Percentiles rank a stretch among this genome's conserved stretches.
Conservation (phyloP, 2,888 invertebrate species). For the Muscina levida region DNA sequence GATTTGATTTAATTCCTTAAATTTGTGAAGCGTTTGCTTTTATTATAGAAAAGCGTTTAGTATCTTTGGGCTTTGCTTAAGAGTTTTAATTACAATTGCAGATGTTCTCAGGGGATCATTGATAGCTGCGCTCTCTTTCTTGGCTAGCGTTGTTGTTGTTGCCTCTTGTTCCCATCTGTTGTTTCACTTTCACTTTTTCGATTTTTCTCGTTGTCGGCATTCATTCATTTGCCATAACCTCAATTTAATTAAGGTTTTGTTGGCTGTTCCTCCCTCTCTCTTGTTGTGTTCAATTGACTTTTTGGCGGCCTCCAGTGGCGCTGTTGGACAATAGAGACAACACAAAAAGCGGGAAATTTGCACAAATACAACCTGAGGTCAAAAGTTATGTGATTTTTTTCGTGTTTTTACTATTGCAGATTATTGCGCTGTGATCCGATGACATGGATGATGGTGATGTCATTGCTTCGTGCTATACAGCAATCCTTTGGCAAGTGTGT, state of each 20-base stretch:
- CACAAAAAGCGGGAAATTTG: neutral
- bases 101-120: no score
- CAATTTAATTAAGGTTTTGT: slow-evolving; percentile 62
- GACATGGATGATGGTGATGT: slow-evolving; percentile 51
- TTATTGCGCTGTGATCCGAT: slow-evolving; percentile 14
- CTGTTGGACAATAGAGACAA: neutral
- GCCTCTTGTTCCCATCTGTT: no score
- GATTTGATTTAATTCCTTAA: slow-evolving; percentile 32
- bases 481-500: slow-evolving; percentile 33
- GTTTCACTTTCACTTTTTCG: neutral
- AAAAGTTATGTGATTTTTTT: slow-evolving; percentile 58
- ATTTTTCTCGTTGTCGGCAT: neutral
- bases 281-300: slow-evolving; percentile 27
- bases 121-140: no score
- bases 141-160: no score
- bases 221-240: slow-evolving; percentile 51
- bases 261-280: no score
- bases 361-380: neutral
- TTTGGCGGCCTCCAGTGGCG: neutral
- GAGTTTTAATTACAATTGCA: no score
- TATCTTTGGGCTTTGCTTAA: slow-evolving; percentile 17
- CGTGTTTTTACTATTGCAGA: slow-evolving; percentile 19
- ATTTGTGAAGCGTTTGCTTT: slow-evolving; percentile 37
- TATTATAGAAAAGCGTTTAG: neutral
- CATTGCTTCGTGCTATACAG: slow-evolving; percentile 60